Percentiles rank a stretch among this genome's conserved stretches.
These are phyloP conservation scores for Zelostemma sp. DNA, from an alignment of 1,140 invertebrate genomes.

Conservation along the genomic window DNA sequence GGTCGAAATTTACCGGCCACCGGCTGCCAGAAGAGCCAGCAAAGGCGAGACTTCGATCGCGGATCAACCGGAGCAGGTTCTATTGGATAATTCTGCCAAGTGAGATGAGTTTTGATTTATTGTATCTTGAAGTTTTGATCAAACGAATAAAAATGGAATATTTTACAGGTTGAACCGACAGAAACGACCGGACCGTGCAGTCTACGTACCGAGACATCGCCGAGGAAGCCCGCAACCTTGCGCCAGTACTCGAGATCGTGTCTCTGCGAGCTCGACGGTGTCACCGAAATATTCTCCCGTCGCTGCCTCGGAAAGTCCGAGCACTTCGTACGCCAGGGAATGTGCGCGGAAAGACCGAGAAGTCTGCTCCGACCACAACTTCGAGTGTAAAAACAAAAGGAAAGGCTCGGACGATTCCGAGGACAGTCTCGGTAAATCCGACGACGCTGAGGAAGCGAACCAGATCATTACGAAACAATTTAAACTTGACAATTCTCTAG, in stretches of 20 bases:
- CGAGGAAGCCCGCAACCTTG: constrained; percentile 70
- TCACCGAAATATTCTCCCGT: background rate
- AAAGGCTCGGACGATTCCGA: background rate
- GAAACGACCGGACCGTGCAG: constrained; percentile 80
- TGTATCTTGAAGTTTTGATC: too few relatives aligned
- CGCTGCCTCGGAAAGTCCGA: background rate
- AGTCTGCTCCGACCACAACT: constrained; percentile 19
- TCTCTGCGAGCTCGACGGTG: background rate
- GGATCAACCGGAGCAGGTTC: constrained; percentile 20
- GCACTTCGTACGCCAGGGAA: background rate
- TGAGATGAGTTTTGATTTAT: too few relatives aligned
- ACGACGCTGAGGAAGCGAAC: constrained; percentile 4
- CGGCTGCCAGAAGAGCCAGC: constrained; percentile 57
- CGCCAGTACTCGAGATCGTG: constrained; percentile 19
- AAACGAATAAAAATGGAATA: too few relatives aligned
- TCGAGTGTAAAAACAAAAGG: constrained; percentile 16
- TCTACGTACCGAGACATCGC: constrained; percentile 82
- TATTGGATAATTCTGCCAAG: constrained; percentile 21
- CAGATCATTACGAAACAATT: background rate
- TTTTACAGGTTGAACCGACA: constrained; percentile 60
- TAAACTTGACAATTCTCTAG: background rate
- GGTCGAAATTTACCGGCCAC: constrained; percentile 66
- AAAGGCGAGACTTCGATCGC: constrained; percentile 29
- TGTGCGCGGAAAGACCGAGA: background rate
- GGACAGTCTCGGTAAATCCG: background rate